phyloP scores from a whole-genome alignment of 2,888 invertebrate genomes.

The Caenorhabditis uteleia region DNA sequence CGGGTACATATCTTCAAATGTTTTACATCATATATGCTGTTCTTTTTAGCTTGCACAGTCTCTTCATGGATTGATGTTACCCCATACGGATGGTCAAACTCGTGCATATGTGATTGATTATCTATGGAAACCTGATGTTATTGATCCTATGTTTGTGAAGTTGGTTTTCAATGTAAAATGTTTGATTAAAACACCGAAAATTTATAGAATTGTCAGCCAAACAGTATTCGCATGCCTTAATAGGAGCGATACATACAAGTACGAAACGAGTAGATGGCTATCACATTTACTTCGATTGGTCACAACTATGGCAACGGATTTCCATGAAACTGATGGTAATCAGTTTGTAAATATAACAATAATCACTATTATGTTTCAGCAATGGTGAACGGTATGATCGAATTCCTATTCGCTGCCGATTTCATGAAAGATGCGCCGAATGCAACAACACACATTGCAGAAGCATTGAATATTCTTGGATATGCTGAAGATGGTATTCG shows the following conservation, averaged over 20 bases:
- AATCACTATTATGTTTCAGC: neutral
- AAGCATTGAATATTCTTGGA: neutral
- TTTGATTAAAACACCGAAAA: neutral
- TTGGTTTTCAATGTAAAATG: neutral
- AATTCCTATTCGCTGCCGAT: slow-evolving; percentile 13
- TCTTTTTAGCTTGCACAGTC: no score
- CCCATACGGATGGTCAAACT: no score
- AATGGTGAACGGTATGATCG: no score
- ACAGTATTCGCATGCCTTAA: neutral
- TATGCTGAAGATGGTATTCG: no score
- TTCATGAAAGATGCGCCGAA: slow-evolving; percentile 10
- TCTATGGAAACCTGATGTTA: slow-evolving; percentile 1
- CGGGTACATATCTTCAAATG: no score
- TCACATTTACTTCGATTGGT: no score
- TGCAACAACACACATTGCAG: neutral
- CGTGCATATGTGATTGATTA: slow-evolving; percentile 2
- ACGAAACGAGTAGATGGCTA: no score
- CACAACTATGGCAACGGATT: slow-evolving; percentile 1
- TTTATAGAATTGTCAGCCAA: neutral
- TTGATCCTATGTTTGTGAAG: slow-evolving; percentile 7
- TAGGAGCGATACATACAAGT: neutral
- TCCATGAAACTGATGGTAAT: slow-evolving; percentile 1
- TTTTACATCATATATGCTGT: no score
- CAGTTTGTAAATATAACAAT: no score
- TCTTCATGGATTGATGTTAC: no score